A percentile compares a stretch with the other conserved stretches of the same genome.
Conservation (phyloP, 2,888 invertebrate genomes). For the Chrysodeixis includens region DNA sequence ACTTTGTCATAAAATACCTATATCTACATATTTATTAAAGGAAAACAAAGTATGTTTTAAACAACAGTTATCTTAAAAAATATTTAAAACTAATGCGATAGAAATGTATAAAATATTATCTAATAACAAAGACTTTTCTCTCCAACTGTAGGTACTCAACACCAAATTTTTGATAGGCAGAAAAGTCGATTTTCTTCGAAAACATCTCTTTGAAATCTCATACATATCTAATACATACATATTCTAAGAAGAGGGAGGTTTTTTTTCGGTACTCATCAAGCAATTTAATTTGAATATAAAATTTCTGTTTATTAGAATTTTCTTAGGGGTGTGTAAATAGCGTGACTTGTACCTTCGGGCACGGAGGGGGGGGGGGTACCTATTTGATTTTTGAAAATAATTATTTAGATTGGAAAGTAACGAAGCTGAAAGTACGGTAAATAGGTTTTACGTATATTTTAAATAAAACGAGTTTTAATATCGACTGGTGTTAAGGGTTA, state of each 20-base stretch:
- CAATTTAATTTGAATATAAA: constrained; percentile 72
- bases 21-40: no score
- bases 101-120: no score
- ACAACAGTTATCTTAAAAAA: no score
- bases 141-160: constrained; percentile 66
- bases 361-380: neutral
- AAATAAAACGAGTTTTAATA: no score
- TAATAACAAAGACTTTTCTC: constrained; percentile 39
- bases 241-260: constrained; percentile 66
- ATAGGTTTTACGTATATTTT: no score
- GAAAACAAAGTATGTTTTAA: no score
- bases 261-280: constrained; percentile 64
- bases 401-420: neutral
- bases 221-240: constrained; percentile 70
- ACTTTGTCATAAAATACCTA: no score
- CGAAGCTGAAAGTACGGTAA: neutral
- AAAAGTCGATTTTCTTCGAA: constrained; percentile 82
- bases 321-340: constrained; percentile 38
- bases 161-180: constrained; percentile 68
- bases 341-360: constrained; percentile 26
- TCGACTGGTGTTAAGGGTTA: no score
- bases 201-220: constrained; percentile 77
- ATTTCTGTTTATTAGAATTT: constrained; percentile 58
- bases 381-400: constrained; percentile 12
- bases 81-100: no score